Percentiles rank a stretch among this genome's conserved stretches.
Evolutionary conservation across 2,888 invertebrate species (phyloP).

Genomic region (Callyntrura sp.): DNA sequence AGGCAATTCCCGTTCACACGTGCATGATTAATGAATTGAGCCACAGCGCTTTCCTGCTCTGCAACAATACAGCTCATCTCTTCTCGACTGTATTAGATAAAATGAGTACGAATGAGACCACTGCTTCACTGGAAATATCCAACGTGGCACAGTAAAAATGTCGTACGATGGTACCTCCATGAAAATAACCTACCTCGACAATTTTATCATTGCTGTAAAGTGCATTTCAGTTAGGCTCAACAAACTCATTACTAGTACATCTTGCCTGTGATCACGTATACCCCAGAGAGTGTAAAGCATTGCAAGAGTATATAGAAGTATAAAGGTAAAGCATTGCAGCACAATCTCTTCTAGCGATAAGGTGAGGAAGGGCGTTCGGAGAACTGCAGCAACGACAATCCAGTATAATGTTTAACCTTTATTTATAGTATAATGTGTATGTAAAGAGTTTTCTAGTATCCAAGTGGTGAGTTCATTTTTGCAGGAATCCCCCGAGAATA

Average conservation of each 20-base stretch:
- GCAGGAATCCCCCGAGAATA: too few relatives aligned
- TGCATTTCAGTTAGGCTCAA: neutral
- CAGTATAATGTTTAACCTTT: too few relatives aligned
- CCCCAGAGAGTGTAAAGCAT: neutral
- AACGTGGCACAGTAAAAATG: neutral
- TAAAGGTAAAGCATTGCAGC: neutral
- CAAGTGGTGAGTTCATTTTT: too few relatives aligned
- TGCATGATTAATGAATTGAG: conserved; percentile 25
- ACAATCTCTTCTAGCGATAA: neutral
- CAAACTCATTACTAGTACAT: neutral
- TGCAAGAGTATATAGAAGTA: neutral
- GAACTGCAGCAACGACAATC: too few relatives aligned
- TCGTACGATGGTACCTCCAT: neutral
- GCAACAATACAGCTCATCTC: too few relatives aligned
- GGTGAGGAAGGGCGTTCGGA: too few relatives aligned
- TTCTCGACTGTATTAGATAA: too few relatives aligned
- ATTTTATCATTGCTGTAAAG: neutral
- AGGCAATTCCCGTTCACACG: neutral
- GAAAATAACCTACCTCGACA: neutral
- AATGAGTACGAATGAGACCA: neutral
- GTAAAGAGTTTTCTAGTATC: too few relatives aligned
- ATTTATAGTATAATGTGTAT: too few relatives aligned
- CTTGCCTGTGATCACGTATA: neutral
- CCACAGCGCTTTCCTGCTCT: neutral
- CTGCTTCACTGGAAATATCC: neutral